Conservation (phyloP, 2,113 vertebrate species). For the Notothenia coriiceps region DNA sequence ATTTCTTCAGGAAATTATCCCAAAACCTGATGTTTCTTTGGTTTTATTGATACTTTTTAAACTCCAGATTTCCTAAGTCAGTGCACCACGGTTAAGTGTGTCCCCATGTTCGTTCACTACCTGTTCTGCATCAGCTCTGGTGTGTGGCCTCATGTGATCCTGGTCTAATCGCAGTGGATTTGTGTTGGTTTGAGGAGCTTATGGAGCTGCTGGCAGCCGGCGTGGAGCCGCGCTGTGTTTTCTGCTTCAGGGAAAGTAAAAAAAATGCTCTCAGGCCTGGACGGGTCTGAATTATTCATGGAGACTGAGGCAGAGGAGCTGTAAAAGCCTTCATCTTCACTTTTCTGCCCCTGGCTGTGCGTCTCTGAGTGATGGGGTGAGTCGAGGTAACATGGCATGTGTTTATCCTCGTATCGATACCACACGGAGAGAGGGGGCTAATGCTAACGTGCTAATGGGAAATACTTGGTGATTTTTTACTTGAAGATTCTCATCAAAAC, state of each 20-base stretch:
- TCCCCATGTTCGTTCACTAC: no score
- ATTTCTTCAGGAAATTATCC: not conserved
- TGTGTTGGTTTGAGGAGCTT: conserved; percentile 59
- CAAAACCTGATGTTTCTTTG: not conserved
- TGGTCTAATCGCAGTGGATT: conserved; percentile 59
- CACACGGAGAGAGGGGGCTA: not conserved
- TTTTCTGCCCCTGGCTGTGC: conserved; percentile 48
- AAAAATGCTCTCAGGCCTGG: conserved; percentile 55
- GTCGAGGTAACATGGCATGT: conserved; percentile 38
- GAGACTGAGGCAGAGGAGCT: conserved; percentile 53
- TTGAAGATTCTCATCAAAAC: not conserved
- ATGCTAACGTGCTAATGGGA: not conserved
- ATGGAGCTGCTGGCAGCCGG: conserved; percentile 48
- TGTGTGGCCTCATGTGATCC: conserved; percentile 61
- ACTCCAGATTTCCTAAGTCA: conserved; percentile 1
- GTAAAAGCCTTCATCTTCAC: conserved; percentile 66
- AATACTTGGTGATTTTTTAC: not conserved
- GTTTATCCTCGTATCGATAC: conserved; percentile 17
- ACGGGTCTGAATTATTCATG: conserved; percentile 73
- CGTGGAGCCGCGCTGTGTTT: conserved; percentile 51
- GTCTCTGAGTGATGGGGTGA: conserved; percentile 48
- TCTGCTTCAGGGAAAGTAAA: conserved; percentile 62
- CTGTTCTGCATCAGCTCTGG: conserved; percentile 1
- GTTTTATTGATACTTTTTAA: not conserved
- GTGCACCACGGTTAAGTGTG: not conserved